These are phyloP conservation scores for Philopedon plagiatum DNA, from an alignment of 2,888 invertebrate species.

Conservation along the genomic window DNA sequence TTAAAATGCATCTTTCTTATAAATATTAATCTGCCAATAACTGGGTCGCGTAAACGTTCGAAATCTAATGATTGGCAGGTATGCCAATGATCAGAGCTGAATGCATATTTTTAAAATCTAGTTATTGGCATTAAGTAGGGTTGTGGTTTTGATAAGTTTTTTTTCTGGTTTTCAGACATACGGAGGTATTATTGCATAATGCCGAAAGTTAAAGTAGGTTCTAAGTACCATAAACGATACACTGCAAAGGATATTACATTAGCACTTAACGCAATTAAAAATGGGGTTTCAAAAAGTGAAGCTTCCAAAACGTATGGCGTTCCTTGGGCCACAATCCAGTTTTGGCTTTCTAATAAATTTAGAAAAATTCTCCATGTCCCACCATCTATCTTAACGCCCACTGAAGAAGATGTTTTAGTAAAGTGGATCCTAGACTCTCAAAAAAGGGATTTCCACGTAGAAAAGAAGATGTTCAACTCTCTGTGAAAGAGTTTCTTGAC, in stretches of 20 bases:
- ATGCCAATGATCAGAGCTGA: background rate
- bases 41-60: background rate
- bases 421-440: constrained; percentile 3
- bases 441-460: constrained; percentile 11
- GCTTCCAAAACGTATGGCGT: constrained; percentile 9
- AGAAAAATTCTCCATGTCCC: constrained; percentile 1
- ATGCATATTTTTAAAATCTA: background rate
- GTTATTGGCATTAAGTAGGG: background rate
- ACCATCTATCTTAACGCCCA: constrained; percentile 16
- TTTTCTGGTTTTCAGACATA: too few relatives aligned
- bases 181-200: background rate
- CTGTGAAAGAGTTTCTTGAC: constrained; percentile 14
- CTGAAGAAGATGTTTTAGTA: constrained; percentile 6
- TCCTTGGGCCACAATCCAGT: constrained; percentile 12
- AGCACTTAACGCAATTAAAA: background rate
- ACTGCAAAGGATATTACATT: background rate
- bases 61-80: constrained; percentile 1
- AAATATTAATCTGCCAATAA: background rate
- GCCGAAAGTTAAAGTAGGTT: background rate
- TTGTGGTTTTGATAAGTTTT: background rate
- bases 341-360: constrained; percentile 18
- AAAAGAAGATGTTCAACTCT: constrained; percentile 15
- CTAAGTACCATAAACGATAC: background rate
- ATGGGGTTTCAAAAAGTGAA: constrained; percentile 7
- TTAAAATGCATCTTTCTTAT: background rate